phyloP scores from a whole-genome alignment of 2,888 invertebrate genomes.

The Rhagophthalmus giganteus region DNA sequence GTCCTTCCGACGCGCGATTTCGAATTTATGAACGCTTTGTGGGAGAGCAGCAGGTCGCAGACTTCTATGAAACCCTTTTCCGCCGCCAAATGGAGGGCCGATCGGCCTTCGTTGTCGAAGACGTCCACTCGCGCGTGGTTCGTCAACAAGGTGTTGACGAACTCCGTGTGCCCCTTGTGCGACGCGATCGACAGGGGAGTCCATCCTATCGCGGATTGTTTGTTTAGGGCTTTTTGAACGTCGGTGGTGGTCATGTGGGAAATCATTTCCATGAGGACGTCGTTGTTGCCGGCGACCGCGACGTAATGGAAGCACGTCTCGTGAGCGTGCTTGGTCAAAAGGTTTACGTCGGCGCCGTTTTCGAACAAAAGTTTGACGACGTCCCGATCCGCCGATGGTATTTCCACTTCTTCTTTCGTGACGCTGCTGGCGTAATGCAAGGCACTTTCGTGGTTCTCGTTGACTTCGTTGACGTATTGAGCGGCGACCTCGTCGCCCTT shows the following conservation, averaged over 20 bases:
- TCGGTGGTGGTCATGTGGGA: conserved; percentile 86
- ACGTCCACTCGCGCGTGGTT: conserved; percentile 99
- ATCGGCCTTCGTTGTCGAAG: conserved; percentile 94
- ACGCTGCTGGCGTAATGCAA: conserved; percentile 94
- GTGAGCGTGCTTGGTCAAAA: conserved; percentile 80
- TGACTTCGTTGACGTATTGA: conserved; percentile 84
- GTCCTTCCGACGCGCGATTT: conserved; percentile 97
- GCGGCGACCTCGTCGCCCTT: conserved; percentile 78
- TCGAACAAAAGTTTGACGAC: conserved; percentile 88
- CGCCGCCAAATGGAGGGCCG: conserved; percentile 92
- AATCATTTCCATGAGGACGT: conserved; percentile 92
- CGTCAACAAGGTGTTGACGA: conserved; percentile 84
- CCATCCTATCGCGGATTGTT: conserved; percentile 94
- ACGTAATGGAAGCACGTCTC: conserved; percentile 97
- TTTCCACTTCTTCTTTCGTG: conserved; percentile 75
- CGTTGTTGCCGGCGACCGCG: conserved; percentile 93
- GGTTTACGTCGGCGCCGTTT: conserved; percentile 86
- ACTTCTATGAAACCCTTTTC: conserved; percentile 91
- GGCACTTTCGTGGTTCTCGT: conserved; percentile 91
- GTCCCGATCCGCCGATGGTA: conserved; percentile 76
- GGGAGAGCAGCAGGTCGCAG: conserved; percentile 85
- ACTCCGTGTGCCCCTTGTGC: conserved; percentile 91
- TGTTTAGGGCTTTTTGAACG: conserved; percentile 91
- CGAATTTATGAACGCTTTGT: conserved; percentile 98
- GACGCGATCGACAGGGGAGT: conserved; percentile 96